These are phyloP conservation scores for Macrochelys suwanniensis DNA, from an alignment of 2,797 vertebrate genomes.

Conservation along the genomic window DNA sequence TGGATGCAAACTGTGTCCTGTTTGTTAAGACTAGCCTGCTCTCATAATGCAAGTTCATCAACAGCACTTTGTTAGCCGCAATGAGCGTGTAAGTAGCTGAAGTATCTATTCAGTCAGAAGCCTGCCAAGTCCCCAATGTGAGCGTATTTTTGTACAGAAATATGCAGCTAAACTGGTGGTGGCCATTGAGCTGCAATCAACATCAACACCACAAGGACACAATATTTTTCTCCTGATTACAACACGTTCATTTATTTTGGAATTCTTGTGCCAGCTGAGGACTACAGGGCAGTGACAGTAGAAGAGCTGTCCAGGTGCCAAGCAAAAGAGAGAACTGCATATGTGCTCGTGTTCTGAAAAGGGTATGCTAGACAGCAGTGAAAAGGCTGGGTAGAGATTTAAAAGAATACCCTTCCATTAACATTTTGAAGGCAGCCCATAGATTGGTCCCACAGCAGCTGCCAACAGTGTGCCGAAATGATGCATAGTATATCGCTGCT, in stretches of 20 bases:
- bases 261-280: slow-evolving; percentile 82
- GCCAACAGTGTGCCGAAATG: slow-evolving; percentile 7
- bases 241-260: slow-evolving; percentile 85
- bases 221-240: slow-evolving; percentile 85
- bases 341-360: slow-evolving; percentile 77
- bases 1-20: not conserved
- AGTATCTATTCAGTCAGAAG: slow-evolving; percentile 67
- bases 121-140: slow-evolving; percentile 71
- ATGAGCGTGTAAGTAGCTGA: slow-evolving; percentile 73
- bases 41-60: slow-evolving; percentile 68
- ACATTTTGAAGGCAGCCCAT: slow-evolving; percentile 23
- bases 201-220: slow-evolving; percentile 84
- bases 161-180: slow-evolving; percentile 76
- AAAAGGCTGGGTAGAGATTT: slow-evolving; percentile 54
- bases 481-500: not conserved
- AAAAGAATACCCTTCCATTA: slow-evolving; percentile 69
- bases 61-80: slow-evolving; percentile 68
- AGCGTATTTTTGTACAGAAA: slow-evolving; percentile 81
- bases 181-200: slow-evolving; percentile 81
- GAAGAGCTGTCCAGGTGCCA: slow-evolving; percentile 82
- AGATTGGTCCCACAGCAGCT: slow-evolving; percentile 1
- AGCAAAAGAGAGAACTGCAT: slow-evolving; percentile 84
- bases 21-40: slow-evolving; percentile 60
- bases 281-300: slow-evolving; percentile 83
- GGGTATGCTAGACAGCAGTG: slow-evolving; percentile 71